Conservation (phyloP, 2,888 invertebrate species). For the Rotaria macrura region DNA sequence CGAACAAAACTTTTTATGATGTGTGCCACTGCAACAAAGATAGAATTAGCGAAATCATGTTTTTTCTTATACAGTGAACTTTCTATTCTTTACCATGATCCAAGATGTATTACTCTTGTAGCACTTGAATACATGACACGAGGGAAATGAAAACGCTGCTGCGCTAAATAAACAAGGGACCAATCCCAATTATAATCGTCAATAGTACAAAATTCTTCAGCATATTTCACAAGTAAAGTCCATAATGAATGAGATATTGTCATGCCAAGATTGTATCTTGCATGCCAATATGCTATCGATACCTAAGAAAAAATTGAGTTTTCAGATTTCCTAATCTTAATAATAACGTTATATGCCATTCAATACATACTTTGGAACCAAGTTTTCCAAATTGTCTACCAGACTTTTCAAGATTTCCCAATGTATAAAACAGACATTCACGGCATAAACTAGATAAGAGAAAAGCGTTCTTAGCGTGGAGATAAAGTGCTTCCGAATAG, state of each 20-base stretch:
- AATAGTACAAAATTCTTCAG: constrained; percentile 68
- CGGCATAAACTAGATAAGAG: constrained; percentile 24
- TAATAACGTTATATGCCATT: no score
- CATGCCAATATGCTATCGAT: neutral
- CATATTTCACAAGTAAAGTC: neutral
- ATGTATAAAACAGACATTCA: constrained; percentile 33
- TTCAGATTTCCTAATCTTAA: neutral
- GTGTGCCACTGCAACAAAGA: constrained; percentile 93
- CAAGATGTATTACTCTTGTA: constrained; percentile 91
- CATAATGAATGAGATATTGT: neutral
- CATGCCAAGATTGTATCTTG: constrained; percentile 11
- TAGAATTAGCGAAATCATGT: no score
- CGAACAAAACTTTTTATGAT: constrained; percentile 67
- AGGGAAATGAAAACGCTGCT: constrained; percentile 55
- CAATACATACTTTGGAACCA: neutral
- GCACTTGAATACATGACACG: constrained; percentile 78
- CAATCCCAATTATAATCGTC: constrained; percentile 99
- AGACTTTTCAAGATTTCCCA: constrained; percentile 20
- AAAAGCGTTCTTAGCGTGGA: neutral
- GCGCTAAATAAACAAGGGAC: constrained; percentile 80
- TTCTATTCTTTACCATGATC: constrained; percentile 71
- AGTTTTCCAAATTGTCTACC: neutral
- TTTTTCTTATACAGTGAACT: no score
- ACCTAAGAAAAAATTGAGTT: neutral
- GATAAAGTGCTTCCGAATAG: neutral